These are phyloP conservation scores for Leptinotarsa defecta DNA, from an alignment of 1,140 invertebrate genomes.

Conservation along the genomic window DNA sequence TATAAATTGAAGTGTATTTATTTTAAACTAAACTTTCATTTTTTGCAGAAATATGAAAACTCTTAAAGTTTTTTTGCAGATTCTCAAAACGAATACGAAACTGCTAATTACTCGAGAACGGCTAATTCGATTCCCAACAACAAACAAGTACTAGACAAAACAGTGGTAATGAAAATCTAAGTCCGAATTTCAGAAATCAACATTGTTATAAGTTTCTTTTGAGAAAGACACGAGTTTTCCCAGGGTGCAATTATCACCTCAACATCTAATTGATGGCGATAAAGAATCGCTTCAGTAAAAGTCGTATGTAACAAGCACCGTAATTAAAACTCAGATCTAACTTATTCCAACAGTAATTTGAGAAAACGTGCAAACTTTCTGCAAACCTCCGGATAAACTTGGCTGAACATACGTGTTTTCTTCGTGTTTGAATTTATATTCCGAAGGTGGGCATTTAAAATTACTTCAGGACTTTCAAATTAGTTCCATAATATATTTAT, in stretches of 20 bases:
- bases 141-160: too few relatives aligned
- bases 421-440: constrained; percentile 46
- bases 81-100: too few relatives aligned
- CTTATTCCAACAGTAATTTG: constrained; percentile 49
- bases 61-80: too few relatives aligned
- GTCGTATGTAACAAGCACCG: constrained; percentile 43
- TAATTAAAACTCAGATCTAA: constrained; percentile 47
- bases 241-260: constrained; percentile 22
- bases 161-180: background rate
- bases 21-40: too few relatives aligned
- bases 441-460: constrained; percentile 46
- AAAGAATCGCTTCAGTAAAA: constrained; percentile 45
- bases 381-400: constrained; percentile 49
- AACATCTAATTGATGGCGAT: constrained; percentile 45
- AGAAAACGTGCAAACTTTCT: constrained; percentile 50
- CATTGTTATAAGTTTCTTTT: background rate
- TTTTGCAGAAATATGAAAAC: too few relatives aligned
- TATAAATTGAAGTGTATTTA: too few relatives aligned
- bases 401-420: constrained; percentile 44
- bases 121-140: too few relatives aligned
- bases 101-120: too few relatives aligned
- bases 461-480: constrained; percentile 51
- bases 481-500: constrained; percentile 50
- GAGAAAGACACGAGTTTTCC: background rate
- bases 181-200: background rate